Evolutionary conservation across 1,140 invertebrate genomes (phyloP), one percentile per base, ranked within the genome.

Genomic region (Pseudomyrmex sp.): DNA sequence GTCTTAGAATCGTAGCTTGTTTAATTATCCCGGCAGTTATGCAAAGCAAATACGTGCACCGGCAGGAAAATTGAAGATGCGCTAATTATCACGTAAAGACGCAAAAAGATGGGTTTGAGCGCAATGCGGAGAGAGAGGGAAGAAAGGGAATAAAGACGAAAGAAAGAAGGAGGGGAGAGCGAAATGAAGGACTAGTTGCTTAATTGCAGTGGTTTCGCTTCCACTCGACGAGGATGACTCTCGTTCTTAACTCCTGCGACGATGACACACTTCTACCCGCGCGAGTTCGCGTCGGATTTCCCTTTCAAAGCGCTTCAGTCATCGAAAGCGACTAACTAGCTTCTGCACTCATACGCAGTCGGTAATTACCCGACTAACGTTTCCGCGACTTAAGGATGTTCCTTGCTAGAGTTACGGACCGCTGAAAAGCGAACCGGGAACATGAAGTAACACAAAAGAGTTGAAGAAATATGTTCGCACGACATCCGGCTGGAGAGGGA

Each of bases 11-110:
- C 76, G 54, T 63, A 80, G 89, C 85, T 89, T 88, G 85, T 89
- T 90, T 90, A 90, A 90, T 90, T 90, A 90, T 85, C 85, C 83
- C 85, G 82, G 83, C 82, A 76, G 80, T 90, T 90, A 85, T 82
- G 89, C 70, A 85, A 89, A 89, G 85, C 83, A 90, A 90, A 90
- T 87, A 85, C 85, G 85, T 82, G 83, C 89, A 77, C 73, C 48
- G 69, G 63, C 58, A 70, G 65, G 85, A 84, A 89, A 89, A 90
- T 90, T 90, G 87, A 87, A 89, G 89, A 89, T 62, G 72, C 74
- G 83, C 89, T 90, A 90, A 90, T 90, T 90, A 90, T 84, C 80
- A 83, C 82, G 68, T 88, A 88, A 87, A 87, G 85, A 85, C 56
- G 68, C 58, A 83, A 84, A 77, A 68, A 85, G 59, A 20, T 65